Base-by-base conservation (phyloP, 1,140 invertebrate genomes). In the Homalodisca vitripennis region DNA sequence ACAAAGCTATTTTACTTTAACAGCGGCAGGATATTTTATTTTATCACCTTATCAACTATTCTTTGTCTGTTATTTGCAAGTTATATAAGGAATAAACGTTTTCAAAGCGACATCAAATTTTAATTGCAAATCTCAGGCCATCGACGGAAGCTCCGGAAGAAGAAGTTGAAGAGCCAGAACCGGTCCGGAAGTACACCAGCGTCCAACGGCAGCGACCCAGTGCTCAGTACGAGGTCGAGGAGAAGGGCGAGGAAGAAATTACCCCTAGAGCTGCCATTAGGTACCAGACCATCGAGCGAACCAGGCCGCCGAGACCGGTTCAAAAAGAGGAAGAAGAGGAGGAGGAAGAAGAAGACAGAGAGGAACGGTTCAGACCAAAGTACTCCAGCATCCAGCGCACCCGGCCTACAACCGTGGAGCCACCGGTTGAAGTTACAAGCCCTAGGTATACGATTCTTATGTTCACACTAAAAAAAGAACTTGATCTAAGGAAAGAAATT, bases 311-410 rank as follows among this genome's bases (percentile, higher is more conserved):
- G 17, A n/a, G 26, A 53, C 26, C 24, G 3, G n/a, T n/a, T n/a
- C n/a, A n/a, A n/a, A n/a, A n/a, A n/a, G 1, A 17, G 2, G 22
- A 10, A 17, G 78, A 79, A 10, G 79, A 83, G 12, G 79, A 78
- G 57, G 64, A 76, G 26, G 48, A 70, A 14, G 65, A 72, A n/a
- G 53, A 66, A 29, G 63, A 47, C 13, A 66, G 69, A 1, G 6
- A 69, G 74, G 47, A 74, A 67, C 47, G 26, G 69, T 34, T 29
- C 65, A 46, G 32, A 31, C 70, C 70, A 3, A 73, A 72, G 27
- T 74, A 74, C 29, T 67, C 64, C 6, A 71, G 63, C 13, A 67
- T 73, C 20, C 64, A 69, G 17, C 68, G 74, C 27, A 75, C 66
- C 27, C 66, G 74, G n/a, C 26, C 55, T 17, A 53, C 70, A 2